Percentiles rank a stretch among this genome's conserved stretches.
Conservation (phyloP, 2,113 vertebrate species). For the Oxyruncus cristatus region DNA sequence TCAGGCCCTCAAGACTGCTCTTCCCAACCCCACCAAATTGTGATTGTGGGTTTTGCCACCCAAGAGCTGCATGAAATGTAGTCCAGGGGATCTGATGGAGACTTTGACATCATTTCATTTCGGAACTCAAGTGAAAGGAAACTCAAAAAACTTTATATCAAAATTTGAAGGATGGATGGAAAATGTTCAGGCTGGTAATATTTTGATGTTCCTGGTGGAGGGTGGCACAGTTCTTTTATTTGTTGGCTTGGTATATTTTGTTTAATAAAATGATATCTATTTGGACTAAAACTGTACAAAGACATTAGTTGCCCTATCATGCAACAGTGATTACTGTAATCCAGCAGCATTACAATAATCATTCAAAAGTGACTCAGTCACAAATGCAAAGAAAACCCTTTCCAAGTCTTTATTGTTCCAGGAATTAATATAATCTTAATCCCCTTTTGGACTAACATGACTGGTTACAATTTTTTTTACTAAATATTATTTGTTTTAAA, state of each 20-base stretch:
- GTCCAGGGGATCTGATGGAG: not conserved
- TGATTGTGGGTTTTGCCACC: not conserved
- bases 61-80: not conserved
- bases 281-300: not conserved
- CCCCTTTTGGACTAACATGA: not conserved
- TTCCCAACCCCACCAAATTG: rapidly evolving
- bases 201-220: not conserved
- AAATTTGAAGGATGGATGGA: not conserved
- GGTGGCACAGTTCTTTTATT: not conserved
- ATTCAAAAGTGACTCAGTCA: not conserved
- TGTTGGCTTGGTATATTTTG: not conserved
- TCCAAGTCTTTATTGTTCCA: not conserved
- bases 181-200: not conserved
- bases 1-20: not conserved
- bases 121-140: not conserved
- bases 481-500: not conserved
- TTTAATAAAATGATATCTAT: not conserved
- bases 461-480: not conserved
- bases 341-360: not conserved
- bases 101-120: not conserved
- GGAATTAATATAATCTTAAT: slow-evolving; percentile 11
- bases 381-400: not conserved
- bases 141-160: not conserved
- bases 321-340: not conserved
- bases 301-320: not conserved